These are phyloP conservation scores for Radopholus similis DNA, from an alignment of 1,140 invertebrate genomes.

Conservation along the genomic window DNA sequence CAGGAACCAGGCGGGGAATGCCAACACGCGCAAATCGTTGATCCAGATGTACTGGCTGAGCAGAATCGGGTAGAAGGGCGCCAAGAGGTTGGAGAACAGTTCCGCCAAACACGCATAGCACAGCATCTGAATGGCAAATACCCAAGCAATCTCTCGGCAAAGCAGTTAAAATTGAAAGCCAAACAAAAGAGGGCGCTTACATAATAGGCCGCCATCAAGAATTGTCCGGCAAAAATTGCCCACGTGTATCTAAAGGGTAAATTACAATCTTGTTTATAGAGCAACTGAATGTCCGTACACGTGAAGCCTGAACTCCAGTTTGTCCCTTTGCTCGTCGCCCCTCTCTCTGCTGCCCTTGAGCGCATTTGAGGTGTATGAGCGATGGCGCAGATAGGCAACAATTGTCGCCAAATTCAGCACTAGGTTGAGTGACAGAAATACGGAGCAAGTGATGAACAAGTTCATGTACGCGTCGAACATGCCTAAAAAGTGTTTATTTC, in stretches of 20 bases:
- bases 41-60: conserved; percentile 10
- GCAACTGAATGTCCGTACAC: too few species aligned
- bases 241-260: neutral
- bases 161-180: neutral
- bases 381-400: neutral
- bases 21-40: conserved; percentile 6
- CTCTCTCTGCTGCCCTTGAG: neutral
- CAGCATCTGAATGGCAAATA: too few species aligned
- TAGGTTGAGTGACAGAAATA: neutral
- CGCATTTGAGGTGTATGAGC: conserved; percentile 8
- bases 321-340: neutral
- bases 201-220: too few species aligned
- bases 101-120: neutral
- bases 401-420: neutral
- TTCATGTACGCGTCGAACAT: neutral
- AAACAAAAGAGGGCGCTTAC: neutral
- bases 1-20: conserved; percentile 14
- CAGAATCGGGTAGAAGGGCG: neutral
- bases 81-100: neutral
- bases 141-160: too few species aligned
- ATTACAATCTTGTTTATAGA: neutral
- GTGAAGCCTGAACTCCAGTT: neutral
- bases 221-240: neutral
- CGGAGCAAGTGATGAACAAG: neutral
- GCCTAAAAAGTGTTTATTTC: neutral